Base-by-base conservation (phyloP, 2,113 vertebrate species). In the Periophthalmodon schlosseri region DNA sequence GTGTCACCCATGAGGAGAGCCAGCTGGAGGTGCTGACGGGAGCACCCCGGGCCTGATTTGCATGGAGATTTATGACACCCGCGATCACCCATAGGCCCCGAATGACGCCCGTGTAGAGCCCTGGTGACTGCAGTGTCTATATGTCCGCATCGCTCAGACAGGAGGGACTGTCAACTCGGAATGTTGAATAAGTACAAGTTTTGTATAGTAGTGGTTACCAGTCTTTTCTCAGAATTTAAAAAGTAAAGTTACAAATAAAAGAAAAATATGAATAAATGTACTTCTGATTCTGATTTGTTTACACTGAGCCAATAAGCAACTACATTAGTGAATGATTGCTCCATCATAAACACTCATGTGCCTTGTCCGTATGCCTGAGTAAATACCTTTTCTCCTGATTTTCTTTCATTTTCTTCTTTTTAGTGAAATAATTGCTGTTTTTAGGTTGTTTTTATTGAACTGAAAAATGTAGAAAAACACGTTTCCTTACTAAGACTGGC, bases 51-150 rank as follows among this genome's bases (percentile, higher is more conserved):
- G 83, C 79, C 85, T 86, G 70, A 72, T 89, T 86, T 87, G 80
- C 86, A 90, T 88, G 84, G 80, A 86, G 87, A 88, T 87, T 78
- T 86, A 77, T 80, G 76, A 82, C 67, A 46, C 72, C 23, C 24
- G 58, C 81, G 58, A 67, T 75, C 56, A 47, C 57, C 75, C 75
- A 44, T 24, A 16, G 54, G 52, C 72, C 67, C 65, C 64, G 49
- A 15, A 70, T 36, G 47, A 60, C 18, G 56, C 72, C 52, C 68
- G 68, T 11, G 74, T 56, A 65, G 50, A 69, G 73, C 54, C 28
- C 16, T 21, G 4, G 28, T 49, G 58, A 72, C 66, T 73, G 69
- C 63, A 18, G 18, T 57, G 24, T 15, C 33, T 80, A 63, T 80
- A 63, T 67, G 75, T 82, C 76, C 67, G 50, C 54, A 2, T 84